Percentiles rank a stretch among this genome's conserved stretches.
phyloP scores from a whole-genome alignment of 2,113 vertebrate species.

The Phyllopteryx taeniolatus region DNA sequence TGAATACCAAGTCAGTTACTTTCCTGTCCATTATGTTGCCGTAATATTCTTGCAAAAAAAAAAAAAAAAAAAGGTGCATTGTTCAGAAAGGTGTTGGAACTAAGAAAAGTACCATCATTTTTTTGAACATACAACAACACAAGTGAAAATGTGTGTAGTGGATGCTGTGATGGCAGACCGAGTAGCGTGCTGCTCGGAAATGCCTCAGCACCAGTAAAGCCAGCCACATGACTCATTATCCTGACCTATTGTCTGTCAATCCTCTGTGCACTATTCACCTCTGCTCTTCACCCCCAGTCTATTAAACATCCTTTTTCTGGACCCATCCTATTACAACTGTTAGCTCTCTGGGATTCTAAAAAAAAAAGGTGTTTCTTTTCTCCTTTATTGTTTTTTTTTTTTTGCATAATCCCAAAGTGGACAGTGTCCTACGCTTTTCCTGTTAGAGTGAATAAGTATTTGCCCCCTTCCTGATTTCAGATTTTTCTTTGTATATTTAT shows the following conservation, averaged over 20 bases:
- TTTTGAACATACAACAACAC: no score
- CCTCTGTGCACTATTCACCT: slow-evolving; percentile 51
- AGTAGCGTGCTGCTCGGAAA: slow-evolving; percentile 34
- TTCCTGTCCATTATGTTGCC: background rate
- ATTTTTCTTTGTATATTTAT: no score
- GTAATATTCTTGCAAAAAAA: background rate
- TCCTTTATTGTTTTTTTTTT: no score
- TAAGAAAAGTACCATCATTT: no score
- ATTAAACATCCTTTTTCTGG: slow-evolving; percentile 21
- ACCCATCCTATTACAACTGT: slow-evolving; percentile 27
- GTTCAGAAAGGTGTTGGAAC: no score
- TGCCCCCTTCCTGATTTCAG: background rate
- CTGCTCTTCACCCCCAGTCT: slow-evolving; percentile 13
- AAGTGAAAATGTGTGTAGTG: background rate
- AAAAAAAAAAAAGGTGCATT: no score
- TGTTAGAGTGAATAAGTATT: background rate
- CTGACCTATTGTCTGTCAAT: slow-evolving; percentile 55
- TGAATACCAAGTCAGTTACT: background rate
- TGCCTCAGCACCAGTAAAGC: slow-evolving; percentile 49
- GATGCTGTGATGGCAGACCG: slow-evolving; percentile 5
- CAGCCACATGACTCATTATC: slow-evolving; percentile 52
- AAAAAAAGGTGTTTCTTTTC: no score
- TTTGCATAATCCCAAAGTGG: background rate
- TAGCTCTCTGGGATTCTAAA: background rate
- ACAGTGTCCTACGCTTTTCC: background rate